Evolutionary conservation across 2,113 vertebrate species (phyloP).

Genomic region (Uropsilus gracilis): DNA sequence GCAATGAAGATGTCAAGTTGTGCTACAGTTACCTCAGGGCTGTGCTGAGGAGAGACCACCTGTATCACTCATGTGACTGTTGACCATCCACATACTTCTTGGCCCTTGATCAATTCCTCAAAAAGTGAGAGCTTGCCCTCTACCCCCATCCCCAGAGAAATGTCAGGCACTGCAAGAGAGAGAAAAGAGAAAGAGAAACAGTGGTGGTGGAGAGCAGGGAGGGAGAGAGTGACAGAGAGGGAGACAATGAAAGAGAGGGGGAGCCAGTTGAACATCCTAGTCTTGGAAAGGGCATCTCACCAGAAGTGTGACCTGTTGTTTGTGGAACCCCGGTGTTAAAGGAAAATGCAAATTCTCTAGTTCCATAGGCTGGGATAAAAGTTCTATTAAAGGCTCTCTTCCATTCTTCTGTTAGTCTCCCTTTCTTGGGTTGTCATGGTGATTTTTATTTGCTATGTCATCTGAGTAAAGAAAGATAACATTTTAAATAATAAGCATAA

Average conservation of each 20-base stretch:
- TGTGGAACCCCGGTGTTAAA: neutral
- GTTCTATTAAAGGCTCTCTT: neutral
- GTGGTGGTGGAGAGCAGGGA: no score
- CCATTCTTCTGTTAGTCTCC: neutral
- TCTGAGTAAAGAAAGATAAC: neutral
- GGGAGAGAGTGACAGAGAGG: neutral
- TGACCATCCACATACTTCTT: neutral
- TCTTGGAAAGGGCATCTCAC: neutral
- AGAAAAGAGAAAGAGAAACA: neutral
- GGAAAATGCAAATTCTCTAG: neutral
- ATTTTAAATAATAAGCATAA: neutral
- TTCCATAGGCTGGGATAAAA: neutral
- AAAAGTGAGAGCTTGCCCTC: neutral
- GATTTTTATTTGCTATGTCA: constrained; percentile 36
- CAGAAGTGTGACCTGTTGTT: neutral
- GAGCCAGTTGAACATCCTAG: neutral
- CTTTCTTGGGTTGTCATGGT: constrained; percentile 8
- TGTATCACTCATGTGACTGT: neutral
- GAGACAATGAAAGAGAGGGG: neutral
- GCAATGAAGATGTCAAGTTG: neutral
- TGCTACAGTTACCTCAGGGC: neutral
- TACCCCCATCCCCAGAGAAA: neutral
- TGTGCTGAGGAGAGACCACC: neutral
- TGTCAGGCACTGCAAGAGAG: neutral
- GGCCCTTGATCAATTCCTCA: neutral